Base-by-base conservation (phyloP, 2,888 invertebrate species). In the Venustoraphidia nigricollis region DNA sequence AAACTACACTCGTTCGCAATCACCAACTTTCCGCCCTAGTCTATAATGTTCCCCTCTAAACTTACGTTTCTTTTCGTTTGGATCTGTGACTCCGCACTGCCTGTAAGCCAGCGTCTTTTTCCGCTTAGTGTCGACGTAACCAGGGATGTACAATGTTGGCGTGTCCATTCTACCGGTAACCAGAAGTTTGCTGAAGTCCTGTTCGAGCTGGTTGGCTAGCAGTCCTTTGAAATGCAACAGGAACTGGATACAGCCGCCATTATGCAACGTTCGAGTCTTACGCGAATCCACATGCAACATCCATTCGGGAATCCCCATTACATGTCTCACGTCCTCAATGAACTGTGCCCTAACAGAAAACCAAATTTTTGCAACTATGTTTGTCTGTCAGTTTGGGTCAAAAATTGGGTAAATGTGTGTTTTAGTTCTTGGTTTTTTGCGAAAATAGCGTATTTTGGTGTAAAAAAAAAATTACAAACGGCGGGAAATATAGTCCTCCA, bases 271-370 rank as follows among this genome's bases (percentile, higher is more conserved):
- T 60, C 82, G 82, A 0, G 90, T 89, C 62, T 81, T 80, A 8
- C 91, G 74, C 37, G 82, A 79, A 69, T 92, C 92, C 47, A 89
- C 82, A 13, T 83, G 80, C 54, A 93, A 62, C 81, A 91, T 85
- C 93, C 93, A 93, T 61, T 84, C 84, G 0, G 92, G 92, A 48
- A 85, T 81, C 34, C 89, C 90, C 80, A 93, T 76, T 34, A 90
- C 81, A 46, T 75, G 71, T 36, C 90, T 75, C 9, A 91, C 70
- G 55, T 90, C 89, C 50, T 81, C 80, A 55, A 93, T 75, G 68
- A 93, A 93, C 66, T 83, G 83, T 1, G 85, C 81, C 2, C 90
- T 91, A 60, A 46, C 65, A 61, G 50, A 44, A n/a, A n/a, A n/a
- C n/a, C n/a, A n/a, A n/a, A n/a, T n/a, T n/a, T n/a, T n/a, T n/a